phyloP scores from a whole-genome alignment of 2,797 vertebrate species.

The Jordanella pulchra region DNA sequence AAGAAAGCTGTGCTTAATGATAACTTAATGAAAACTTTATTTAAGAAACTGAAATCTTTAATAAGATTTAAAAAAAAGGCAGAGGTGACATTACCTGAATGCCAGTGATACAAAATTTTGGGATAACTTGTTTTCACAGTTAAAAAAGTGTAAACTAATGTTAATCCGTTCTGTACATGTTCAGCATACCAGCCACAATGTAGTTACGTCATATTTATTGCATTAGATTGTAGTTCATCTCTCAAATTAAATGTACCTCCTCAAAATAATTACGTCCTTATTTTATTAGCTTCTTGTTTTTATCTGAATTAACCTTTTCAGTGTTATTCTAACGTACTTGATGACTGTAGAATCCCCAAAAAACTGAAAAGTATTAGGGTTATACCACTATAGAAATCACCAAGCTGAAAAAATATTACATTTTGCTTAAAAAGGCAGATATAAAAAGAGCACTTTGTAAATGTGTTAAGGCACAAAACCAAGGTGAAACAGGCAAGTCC shows the following conservation, averaged over 20 bases:
- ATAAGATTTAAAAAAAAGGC: neutral
- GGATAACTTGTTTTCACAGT: slow-evolving; percentile 13
- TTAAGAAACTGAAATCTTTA: neutral
- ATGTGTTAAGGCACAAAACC: slow-evolving; percentile 49
- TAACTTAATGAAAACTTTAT: neutral
- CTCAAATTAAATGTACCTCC: neutral
- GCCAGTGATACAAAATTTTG: neutral
- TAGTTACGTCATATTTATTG: neutral
- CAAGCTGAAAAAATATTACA: neutral
- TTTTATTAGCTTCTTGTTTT: neutral
- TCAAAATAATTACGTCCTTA: neutral
- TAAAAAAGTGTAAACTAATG: slow-evolving; percentile 12
- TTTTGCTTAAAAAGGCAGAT: slow-evolving; percentile 2
- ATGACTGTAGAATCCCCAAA: slow-evolving; percentile 1
- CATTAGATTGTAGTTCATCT: neutral
- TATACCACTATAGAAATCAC: slow-evolving; percentile 26
- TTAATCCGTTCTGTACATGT: neutral
- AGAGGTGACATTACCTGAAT: neutral
- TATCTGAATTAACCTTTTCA: neutral
- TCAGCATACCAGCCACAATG: neutral
- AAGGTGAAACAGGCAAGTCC: slow-evolving; percentile 51
- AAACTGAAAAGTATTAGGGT: slow-evolving; percentile 3
- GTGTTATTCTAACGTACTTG: too few relatives aligned
- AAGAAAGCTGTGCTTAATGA: neutral
- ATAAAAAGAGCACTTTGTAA: slow-evolving; percentile 36